Percentiles rank a stretch among this genome's conserved stretches.
phyloP scores from a whole-genome alignment of 53 echinoderm and acorn worm species.

The Echinometra lucunter region DNA sequence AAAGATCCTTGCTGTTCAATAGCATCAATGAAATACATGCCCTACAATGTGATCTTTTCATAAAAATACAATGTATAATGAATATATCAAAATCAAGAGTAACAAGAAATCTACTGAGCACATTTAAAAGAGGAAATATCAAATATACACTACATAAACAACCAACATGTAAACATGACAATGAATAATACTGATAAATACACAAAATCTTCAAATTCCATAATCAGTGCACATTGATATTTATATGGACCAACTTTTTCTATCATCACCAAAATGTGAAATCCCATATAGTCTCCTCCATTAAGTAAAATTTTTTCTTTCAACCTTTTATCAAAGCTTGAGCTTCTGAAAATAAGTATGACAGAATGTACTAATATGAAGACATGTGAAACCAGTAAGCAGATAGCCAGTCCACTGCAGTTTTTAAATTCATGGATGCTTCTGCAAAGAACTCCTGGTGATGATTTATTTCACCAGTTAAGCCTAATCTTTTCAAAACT shows the following conservation, averaged over 20 bases:
- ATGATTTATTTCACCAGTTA: background rate
- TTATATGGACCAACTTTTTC: background rate
- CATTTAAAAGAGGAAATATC: slow-evolving; percentile 32
- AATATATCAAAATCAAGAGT: background rate
- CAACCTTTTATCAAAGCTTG: background rate
- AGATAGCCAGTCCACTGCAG: background rate
- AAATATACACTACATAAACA: slow-evolving; percentile 36
- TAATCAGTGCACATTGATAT: background rate
- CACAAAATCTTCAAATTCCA: background rate
- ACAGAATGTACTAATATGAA: background rate
- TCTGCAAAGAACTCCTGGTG: background rate
- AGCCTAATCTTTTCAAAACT: background rate
- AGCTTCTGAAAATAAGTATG: background rate
- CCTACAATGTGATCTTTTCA: background rate
- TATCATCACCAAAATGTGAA: background rate
- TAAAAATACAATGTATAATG: background rate
- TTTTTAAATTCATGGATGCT: background rate
- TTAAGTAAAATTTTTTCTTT: background rate
- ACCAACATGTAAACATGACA: slow-evolving; percentile 27
- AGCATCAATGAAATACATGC: slow-evolving; percentile 1
- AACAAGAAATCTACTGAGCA: slow-evolving; percentile 38
- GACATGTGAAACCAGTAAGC: background rate
- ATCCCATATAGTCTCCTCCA: background rate
- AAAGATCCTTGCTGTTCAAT: background rate
- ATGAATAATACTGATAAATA: slow-evolving; percentile 50